phyloP scores from a whole-genome alignment of 2,888 invertebrate species.

The Conomelus anceps region DNA sequence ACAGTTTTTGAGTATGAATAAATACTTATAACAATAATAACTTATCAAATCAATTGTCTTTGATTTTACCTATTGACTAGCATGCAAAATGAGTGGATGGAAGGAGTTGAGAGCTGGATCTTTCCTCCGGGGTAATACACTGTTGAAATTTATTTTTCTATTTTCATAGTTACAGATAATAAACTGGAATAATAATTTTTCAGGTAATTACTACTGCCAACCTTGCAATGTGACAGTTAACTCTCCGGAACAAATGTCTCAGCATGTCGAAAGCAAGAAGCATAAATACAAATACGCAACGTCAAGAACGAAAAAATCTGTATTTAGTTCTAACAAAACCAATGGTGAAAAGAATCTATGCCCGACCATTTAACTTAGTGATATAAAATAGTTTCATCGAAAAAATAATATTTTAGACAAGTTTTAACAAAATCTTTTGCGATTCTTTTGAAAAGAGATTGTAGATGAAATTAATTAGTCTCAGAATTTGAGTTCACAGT shows the following conservation, averaged over 20 bases:
- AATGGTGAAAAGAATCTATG: background rate
- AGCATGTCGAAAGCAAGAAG: constrained; percentile 16
- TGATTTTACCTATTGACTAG: too few relatives aligned
- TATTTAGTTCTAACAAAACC: background rate
- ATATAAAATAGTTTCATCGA: background rate
- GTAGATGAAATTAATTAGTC: background rate
- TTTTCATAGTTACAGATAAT: background rate
- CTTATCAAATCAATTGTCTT: too few relatives aligned
- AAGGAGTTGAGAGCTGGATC: too few relatives aligned
- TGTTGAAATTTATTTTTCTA: background rate
- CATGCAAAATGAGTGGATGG: too few relatives aligned
- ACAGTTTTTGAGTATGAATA: too few relatives aligned
- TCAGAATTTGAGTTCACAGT: background rate
- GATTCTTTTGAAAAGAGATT: too few relatives aligned
- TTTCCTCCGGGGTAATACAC: too few relatives aligned
- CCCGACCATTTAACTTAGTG: background rate
- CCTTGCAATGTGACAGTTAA: constrained; percentile 10
- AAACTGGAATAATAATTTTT: background rate
- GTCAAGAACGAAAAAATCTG: background rate
- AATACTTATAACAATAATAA: too few relatives aligned
- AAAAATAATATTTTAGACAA: background rate
- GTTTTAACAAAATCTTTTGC: background rate
- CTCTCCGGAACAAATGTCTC: constrained; percentile 3
- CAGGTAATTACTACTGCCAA: constrained; percentile 17
- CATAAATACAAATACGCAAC: constrained; percentile 2